These are phyloP conservation scores for Capromys pilorides DNA, from an alignment of 2,797 vertebrate species.

Conservation along the genomic window DNA sequence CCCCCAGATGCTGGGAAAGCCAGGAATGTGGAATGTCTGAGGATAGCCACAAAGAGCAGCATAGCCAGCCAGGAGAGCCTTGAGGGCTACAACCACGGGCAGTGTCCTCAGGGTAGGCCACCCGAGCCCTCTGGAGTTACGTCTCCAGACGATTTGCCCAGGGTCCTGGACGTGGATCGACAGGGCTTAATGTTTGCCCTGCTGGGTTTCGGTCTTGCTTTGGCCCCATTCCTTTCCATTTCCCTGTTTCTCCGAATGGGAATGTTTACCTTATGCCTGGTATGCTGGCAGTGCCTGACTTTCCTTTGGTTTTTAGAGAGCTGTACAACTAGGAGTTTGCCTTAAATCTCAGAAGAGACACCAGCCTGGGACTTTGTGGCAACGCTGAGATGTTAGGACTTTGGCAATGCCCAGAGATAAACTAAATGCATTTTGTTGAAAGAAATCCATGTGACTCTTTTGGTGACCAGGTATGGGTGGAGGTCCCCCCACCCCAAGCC, in stretches of 20 bases:
- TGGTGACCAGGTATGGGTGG: not conserved
- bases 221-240: not conserved
- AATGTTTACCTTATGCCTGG: not conserved
- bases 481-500: not conserved
- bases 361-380: not conserved
- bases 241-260: not conserved
- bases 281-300: not conserved
- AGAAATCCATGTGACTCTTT: not conserved
- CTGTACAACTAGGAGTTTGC: not conserved
- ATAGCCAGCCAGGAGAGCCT: not conserved
- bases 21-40: not conserved
- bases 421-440: not conserved
- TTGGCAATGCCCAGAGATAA: not conserved
- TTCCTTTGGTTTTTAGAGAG: not conserved
- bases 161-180: not conserved
- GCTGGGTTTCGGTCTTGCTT: not conserved
- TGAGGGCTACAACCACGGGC: not conserved
- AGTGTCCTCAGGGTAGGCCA: not conserved
- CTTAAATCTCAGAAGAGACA: not conserved
- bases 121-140: not conserved
- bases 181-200: not conserved
- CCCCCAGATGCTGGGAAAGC: not conserved
- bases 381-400: not conserved
- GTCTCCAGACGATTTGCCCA: not conserved
- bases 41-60: not conserved